Evolutionary conservation across 2,113 vertebrate genomes (phyloP), one percentile per base, ranked within the genome.

Genomic region (Boulengeromyrus knoepffleri): DNA sequence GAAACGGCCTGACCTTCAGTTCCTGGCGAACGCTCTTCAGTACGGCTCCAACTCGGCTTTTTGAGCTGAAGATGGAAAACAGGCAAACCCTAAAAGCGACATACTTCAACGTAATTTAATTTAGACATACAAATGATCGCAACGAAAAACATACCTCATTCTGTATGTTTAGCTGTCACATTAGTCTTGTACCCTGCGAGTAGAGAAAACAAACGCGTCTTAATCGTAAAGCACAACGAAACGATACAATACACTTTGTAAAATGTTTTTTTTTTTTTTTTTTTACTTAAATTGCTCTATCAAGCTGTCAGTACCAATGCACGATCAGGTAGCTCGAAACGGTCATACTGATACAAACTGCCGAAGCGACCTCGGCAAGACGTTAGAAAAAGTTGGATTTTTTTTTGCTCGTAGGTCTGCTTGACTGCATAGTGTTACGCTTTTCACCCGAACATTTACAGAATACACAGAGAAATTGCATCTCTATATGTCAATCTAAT

Each of bases 131-230:
- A 39, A 56, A 88, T 52, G 13, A 53, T 52, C 5, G 15, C 27
- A 53, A 62, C 53, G 39, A 9, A 45, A 88, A 47, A 31, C 62
- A 27, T 49, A 89, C 88, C 88, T 84, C 88, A 89, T 89, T 83
- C 21, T 84, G 70, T 56, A 47, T 15, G 47, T 58, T 47, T 74
- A 6, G 31, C 13, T 17, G 36, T 47, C 58, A 24, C 13, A 27
- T 47, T 9, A 66, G 39, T 19, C 39, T 6, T 13, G 39, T 21
- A 45, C 83, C 21, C 74, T 89, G 74, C 9, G 19, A 84, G 6
- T 27, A 83, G 19, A 42, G 36, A 53, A 84, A 42, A 83, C 36
- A 52, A 24, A 70, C 77, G 70, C 5, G 1, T 17, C n/a, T 83
- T n/a, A n/a, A 42, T 3, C 1, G 10, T 10, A 47, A 36, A 12